A percentile compares a stretch with the other conserved stretches of the same genome.
These are phyloP conservation scores for Semibalanus balanoides DNA, from an alignment of 1,140 invertebrate species.

Conservation along the genomic window DNA sequence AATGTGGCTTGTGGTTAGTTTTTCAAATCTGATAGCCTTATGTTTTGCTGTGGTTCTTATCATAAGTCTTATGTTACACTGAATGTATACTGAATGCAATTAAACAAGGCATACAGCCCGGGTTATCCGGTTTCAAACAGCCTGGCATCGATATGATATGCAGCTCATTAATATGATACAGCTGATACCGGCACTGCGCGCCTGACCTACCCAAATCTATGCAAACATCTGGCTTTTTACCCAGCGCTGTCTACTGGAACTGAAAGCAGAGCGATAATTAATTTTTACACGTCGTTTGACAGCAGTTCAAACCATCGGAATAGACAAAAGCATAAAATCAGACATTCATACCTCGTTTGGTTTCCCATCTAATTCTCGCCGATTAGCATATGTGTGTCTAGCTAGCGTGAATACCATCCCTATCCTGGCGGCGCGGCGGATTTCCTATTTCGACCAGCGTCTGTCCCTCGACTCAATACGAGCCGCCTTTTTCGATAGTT, in stretches of 20 bases:
- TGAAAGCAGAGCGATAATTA: conserved; percentile 2
- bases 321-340: conserved; percentile 2
- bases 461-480: not conserved
- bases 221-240: not conserved
- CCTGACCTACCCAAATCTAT: not conserved
- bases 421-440: not conserved
- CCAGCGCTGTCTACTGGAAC: not conserved
- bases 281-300: not conserved
- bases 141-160: not conserved
- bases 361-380: not conserved
- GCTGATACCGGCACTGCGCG: not conserved
- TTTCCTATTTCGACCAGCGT: not conserved
- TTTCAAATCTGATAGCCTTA: not conserved
- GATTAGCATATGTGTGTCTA: not conserved
- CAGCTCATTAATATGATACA: not conserved
- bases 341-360: not conserved
- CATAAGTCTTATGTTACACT: no score
- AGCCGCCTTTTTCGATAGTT: not conserved
- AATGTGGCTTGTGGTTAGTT: not conserved
- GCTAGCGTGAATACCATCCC: not conserved
- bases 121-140: not conserved
- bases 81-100: no score
- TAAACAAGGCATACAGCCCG: not conserved
- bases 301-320: not conserved
- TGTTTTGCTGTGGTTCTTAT: not conserved